A percentile compares a stretch with the other conserved stretches of the same genome.
phyloP scores from a whole-genome alignment of 1,140 invertebrate genomes.

The Lasaia peninsularis region DNA sequence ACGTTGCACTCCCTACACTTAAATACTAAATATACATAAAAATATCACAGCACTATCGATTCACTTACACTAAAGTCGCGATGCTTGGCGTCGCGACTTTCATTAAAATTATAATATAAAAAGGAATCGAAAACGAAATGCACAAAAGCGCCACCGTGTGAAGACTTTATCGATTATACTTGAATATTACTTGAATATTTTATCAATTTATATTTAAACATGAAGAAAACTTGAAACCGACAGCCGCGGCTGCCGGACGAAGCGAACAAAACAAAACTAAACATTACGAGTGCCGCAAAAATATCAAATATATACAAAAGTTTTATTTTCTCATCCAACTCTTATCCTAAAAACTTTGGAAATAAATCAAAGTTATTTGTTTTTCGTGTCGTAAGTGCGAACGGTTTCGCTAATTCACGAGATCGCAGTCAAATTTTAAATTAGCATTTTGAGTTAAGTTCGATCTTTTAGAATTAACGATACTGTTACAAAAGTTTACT shows the following conservation, averaged over 20 bases:
- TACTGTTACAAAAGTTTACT: not conserved
- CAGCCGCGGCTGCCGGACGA: constrained; percentile 29
- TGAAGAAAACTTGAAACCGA: not conserved
- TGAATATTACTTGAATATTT: too few relatives aligned
- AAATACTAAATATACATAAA: constrained; percentile 73
- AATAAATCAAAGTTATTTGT: constrained; percentile 27
- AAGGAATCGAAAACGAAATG: constrained; percentile 69
- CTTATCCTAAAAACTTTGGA: constrained; percentile 44
- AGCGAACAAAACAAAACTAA: constrained; percentile 38
- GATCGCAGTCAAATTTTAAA: not conserved
- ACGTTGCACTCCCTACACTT: constrained; percentile 61
- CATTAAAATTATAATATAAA: constrained; percentile 48
- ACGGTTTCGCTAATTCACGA: not conserved
- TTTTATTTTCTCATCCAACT: constrained; percentile 26
- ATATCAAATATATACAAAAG: constrained; percentile 46
- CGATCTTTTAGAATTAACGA: not conserved
- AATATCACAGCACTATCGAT: constrained; percentile 77
- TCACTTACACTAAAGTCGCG: constrained; percentile 66
- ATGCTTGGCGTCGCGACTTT: constrained; percentile 60
- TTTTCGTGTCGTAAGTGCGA: not conserved
- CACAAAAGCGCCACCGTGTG: constrained; percentile 41
- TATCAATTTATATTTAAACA: not conserved
- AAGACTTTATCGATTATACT: too few relatives aligned
- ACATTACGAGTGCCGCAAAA: constrained; percentile 41
- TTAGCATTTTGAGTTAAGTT: too few relatives aligned